Evolutionary conservation across 2,113 vertebrate genomes (phyloP).

Genomic region (Amblyornis subalaris): DNA sequence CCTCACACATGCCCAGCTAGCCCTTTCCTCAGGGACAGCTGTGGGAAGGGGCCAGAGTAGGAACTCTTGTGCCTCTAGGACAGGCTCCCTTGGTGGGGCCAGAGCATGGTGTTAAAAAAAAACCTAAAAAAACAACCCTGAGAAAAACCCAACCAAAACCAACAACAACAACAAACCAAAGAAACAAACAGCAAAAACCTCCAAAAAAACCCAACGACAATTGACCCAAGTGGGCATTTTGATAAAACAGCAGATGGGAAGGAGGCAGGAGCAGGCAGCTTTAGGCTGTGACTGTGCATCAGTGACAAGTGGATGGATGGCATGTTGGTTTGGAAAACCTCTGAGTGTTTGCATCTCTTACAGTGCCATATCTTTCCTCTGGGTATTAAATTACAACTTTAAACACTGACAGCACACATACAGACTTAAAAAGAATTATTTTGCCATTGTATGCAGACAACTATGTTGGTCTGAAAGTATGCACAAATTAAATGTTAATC

Average conservation of each 20-base stretch:
- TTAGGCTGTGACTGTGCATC: background rate
- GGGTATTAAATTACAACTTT: constrained; percentile 17
- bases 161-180: background rate
- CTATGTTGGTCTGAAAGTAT: constrained; percentile 9
- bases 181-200: background rate
- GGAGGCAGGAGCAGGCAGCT: background rate
- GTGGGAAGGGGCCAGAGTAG: background rate
- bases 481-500: constrained; percentile 50
- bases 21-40: background rate
- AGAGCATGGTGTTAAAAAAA: background rate
- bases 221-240: background rate
- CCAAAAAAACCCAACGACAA: too few relatives aligned
- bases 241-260: background rate
- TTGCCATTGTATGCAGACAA: constrained; percentile 27
- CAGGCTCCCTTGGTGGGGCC: background rate
- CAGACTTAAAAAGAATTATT: constrained; percentile 33
- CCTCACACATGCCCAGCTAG: rapidly evolving
- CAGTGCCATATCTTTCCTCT: background rate
- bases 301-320: background rate
- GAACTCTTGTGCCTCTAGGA: rapidly evolving
- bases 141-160: background rate
- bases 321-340: background rate
- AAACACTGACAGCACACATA: background rate
- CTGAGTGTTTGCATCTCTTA: background rate
- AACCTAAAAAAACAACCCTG: rapidly evolving